Conservation (phyloP, 2,888 invertebrate species). For the Drosophila merina region DNA sequence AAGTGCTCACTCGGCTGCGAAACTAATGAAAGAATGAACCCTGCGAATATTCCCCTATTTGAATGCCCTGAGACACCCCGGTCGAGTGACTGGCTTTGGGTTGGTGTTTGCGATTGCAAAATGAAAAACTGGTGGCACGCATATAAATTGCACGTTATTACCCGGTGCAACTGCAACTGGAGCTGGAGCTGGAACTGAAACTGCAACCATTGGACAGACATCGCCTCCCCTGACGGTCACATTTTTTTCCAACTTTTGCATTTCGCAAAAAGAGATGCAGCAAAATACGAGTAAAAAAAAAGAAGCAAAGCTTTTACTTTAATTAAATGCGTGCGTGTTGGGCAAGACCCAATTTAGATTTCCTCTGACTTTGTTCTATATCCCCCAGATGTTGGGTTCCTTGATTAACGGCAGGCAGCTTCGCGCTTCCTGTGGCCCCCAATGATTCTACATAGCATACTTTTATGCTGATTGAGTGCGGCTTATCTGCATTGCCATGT, state of each 20-base stretch:
- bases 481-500: conserved; percentile 62
- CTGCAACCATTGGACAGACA: conserved; percentile 30
- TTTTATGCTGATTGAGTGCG: conserved; percentile 76
- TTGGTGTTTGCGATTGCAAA: not conserved
- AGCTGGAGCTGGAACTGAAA: conserved; percentile 14
- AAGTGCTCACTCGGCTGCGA: conserved; percentile 4
- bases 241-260: conserved; percentile 44
- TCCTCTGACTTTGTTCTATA: conserved; percentile 46
- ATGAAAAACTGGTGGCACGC: conserved; percentile 50
- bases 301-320: conserved; percentile 72
- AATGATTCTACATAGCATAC: conserved; percentile 52
- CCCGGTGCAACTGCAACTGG: conserved; percentile 43
- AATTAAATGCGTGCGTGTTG: conserved; percentile 75
- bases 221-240: conserved; percentile 61
- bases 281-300: conserved; percentile 27
- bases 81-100: conserved; percentile 4
- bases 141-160: conserved; percentile 73
- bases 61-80: conserved; percentile 2
- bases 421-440: conserved; percentile 18
- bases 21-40: conserved; percentile 15
- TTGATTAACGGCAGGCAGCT: conserved; percentile 69
- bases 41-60: not conserved
- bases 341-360: conserved; percentile 67
- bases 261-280: conserved; percentile 24
- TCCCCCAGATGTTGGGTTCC: conserved; percentile 50